Evolutionary conservation across 2,888 invertebrate species (phyloP).

Genomic region (Alsophila aescularia): DNA sequence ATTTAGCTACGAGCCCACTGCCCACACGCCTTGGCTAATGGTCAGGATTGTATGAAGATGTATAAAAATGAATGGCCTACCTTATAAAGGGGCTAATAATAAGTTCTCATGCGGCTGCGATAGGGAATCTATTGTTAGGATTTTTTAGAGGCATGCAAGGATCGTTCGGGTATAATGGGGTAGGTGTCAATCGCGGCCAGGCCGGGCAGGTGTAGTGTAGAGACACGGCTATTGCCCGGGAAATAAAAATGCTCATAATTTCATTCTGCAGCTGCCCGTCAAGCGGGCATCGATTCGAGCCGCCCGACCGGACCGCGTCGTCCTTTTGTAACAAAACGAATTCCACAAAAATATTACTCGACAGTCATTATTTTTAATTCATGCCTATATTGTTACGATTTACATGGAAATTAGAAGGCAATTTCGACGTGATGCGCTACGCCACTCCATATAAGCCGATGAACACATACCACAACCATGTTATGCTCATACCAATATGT

Average conservation of each 20-base stretch:
- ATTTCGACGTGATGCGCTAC: slow-evolving; percentile 44
- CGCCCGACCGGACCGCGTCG: slow-evolving; percentile 54
- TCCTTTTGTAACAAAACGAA: slow-evolving; percentile 68
- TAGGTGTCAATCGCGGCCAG: slow-evolving; percentile 80
- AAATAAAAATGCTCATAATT: slow-evolving; percentile 82
- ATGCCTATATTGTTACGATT: slow-evolving; percentile 52
- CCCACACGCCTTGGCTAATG: slow-evolving; percentile 83
- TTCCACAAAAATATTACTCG: slow-evolving; percentile 71
- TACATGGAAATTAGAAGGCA: slow-evolving; percentile 46
- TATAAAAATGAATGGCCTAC: slow-evolving; percentile 75
- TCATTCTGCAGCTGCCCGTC: slow-evolving; percentile 82
- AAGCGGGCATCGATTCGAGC: slow-evolving; percentile 72
- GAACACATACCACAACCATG: slow-evolving; percentile 32
- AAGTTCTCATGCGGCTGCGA: slow-evolving; percentile 81
- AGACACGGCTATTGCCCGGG: slow-evolving; percentile 50
- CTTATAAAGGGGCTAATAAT: slow-evolving; percentile 80
- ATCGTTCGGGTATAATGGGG: slow-evolving; percentile 71
- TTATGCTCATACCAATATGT: slow-evolving; percentile 27
- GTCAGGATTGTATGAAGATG: slow-evolving; percentile 81
- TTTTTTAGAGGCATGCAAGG: slow-evolving; percentile 70
- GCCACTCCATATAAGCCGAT: slow-evolving; percentile 29
- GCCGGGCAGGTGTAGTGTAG: slow-evolving; percentile 75
- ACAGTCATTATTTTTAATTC: slow-evolving; percentile 72
- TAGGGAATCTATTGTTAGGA: slow-evolving; percentile 71
- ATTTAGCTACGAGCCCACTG: slow-evolving; percentile 81